phyloP scores from a whole-genome alignment of 2,888 invertebrate genomes.

The Rhingia rostrata region DNA sequence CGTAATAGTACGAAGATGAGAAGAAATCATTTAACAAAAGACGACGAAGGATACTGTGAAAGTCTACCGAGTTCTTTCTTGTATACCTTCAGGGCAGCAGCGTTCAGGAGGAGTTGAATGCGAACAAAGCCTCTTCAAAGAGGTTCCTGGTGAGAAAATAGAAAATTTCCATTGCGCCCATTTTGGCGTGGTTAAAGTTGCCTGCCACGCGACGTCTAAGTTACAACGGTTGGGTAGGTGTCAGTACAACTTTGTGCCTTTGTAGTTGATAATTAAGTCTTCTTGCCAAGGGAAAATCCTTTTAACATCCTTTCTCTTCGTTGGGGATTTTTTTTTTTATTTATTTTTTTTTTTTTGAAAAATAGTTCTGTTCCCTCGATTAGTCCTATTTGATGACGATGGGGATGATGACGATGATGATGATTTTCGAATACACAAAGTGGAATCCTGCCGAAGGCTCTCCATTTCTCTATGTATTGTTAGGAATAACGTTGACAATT shows the following conservation, averaged over 20 bases:
- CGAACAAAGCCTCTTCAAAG: slow-evolving; percentile 46
- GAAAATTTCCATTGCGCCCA: slow-evolving; percentile 35
- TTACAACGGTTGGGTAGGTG: slow-evolving; percentile 26
- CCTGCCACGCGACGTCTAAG: slow-evolving; percentile 2
- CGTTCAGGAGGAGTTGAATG: background rate
- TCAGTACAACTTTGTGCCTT: slow-evolving; percentile 45
- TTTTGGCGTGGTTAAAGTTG: background rate
- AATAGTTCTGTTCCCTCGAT: slow-evolving; percentile 66
- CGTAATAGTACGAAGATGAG: slow-evolving; percentile 16
- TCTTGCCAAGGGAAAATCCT: slow-evolving; percentile 53
- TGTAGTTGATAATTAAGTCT: slow-evolving; percentile 68
- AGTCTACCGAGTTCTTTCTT: slow-evolving; percentile 37
- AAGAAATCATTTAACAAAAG: slow-evolving; percentile 45
- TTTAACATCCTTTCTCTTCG: slow-evolving; percentile 13
- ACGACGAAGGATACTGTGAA: slow-evolving; percentile 31
- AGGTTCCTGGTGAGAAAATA: slow-evolving; percentile 44
- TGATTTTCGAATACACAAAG: slow-evolving; percentile 38
- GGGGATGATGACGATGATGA: slow-evolving; percentile 53
- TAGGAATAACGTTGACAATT: slow-evolving; percentile 76
- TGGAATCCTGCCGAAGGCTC: slow-evolving; percentile 44
- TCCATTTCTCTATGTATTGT: slow-evolving; percentile 75
- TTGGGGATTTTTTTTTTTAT: background rate
- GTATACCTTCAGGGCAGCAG: slow-evolving; percentile 29
- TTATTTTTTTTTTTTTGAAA: slow-evolving; percentile 12
- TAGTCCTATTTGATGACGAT: slow-evolving; percentile 53